Evolutionary conservation across 2,888 invertebrate genomes (phyloP).

Genomic region (Nysson spinosus): DNA sequence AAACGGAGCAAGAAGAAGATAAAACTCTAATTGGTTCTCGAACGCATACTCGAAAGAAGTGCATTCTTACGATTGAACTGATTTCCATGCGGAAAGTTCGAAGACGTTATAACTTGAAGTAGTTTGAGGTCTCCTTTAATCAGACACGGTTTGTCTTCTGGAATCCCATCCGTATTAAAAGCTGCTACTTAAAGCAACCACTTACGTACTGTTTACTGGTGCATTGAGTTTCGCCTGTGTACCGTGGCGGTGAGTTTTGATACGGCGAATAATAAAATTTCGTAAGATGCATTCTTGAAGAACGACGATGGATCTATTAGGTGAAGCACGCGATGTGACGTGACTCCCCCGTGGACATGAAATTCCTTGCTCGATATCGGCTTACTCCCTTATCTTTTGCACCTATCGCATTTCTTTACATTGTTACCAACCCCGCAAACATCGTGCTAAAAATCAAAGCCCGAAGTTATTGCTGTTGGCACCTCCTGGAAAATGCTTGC

Average conservation of each 20-base stretch:
- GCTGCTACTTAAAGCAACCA: neutral
- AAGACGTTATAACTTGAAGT: constrained; percentile 13
- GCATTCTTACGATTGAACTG: constrained; percentile 16
- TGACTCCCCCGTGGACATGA: constrained; percentile 44
- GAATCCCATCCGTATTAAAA: constrained; percentile 5
- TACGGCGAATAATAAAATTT: constrained; percentile 33
- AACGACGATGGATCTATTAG: constrained; percentile 49
- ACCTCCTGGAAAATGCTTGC: neutral
- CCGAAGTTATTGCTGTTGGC: neutral
- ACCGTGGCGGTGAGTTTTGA: neutral
- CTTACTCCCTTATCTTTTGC: constrained; percentile 37
- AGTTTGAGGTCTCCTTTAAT: constrained; percentile 22
- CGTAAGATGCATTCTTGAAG: constrained; percentile 18
- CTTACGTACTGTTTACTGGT: constrained; percentile 1
- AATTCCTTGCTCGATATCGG: constrained; percentile 42
- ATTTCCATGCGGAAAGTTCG: constrained; percentile 28
- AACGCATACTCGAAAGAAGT: constrained; percentile 6
- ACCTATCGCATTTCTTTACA: constrained; percentile 40
- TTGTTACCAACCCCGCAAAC: constrained; percentile 19
- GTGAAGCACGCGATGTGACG: constrained; percentile 56
- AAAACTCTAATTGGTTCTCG: constrained; percentile 34
- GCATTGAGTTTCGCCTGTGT: constrained; percentile 8
- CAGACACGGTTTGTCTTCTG: constrained; percentile 14
- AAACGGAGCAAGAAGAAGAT: constrained; percentile 8
- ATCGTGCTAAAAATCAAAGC: constrained; percentile 21